Evolutionary conservation across 2,113 vertebrate species (phyloP).

Genomic region (Dunckerocampus dactyliophorus): DNA sequence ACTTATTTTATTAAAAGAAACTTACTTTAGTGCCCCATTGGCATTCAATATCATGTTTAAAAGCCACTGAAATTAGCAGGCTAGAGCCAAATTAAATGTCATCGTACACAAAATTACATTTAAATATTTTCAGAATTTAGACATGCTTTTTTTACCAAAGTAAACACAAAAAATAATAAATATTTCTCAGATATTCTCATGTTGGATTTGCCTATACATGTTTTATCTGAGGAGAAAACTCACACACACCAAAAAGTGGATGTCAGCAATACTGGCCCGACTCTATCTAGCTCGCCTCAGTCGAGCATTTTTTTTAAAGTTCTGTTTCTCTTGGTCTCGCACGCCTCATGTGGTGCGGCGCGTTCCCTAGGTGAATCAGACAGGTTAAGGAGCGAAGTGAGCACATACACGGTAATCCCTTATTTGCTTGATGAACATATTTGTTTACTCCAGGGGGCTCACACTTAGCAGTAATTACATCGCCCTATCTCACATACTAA

Average conservation of each 20-base stretch:
- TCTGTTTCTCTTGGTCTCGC: conserved; percentile 44
- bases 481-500: conserved; percentile 60
- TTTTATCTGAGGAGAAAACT: conserved; percentile 59
- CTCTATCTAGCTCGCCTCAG: conserved; percentile 3
- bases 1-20: too few species aligned
- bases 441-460: conserved; percentile 66
- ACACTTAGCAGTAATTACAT: conserved; percentile 67
- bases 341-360: conserved; percentile 45
- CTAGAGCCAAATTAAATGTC: not conserved
- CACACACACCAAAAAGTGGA: conserved; percentile 39
- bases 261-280: conserved; percentile 61
- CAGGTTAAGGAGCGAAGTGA: conserved; percentile 64
- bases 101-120: too few species aligned
- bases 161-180: conserved; percentile 44
- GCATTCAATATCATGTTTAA: too few species aligned
- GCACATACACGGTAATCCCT: conserved; percentile 69
- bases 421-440: conserved; percentile 74
- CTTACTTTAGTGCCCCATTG: too few species aligned
- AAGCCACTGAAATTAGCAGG: too few species aligned
- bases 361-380: conserved; percentile 64
- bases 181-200: conserved; percentile 55
- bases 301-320: conserved; percentile 30
- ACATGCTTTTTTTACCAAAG: conserved; percentile 19
- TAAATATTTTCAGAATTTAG: conserved; percentile 12
- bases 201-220: conserved; percentile 64